A percentile compares a stretch with the other conserved stretches of the same genome.
phyloP scores from a whole-genome alignment of 2,113 vertebrate species.

The Osmerus mordax region DNA sequence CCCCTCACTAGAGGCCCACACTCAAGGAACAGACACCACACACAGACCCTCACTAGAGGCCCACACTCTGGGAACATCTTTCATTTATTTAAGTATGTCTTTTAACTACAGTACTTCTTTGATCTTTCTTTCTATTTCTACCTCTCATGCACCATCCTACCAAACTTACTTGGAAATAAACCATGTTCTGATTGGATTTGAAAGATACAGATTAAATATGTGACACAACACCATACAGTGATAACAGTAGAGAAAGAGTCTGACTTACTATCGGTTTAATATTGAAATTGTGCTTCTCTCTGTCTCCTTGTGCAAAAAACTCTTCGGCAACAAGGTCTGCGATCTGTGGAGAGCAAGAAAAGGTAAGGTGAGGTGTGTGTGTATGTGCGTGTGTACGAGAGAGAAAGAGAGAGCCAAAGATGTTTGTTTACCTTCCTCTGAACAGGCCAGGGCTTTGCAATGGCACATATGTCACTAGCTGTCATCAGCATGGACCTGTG shows the following conservation, averaged over 20 bases:
- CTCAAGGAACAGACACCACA: constrained; percentile 1
- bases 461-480: constrained; percentile 87
- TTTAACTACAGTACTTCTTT: too few relatives aligned
- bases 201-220: too few relatives aligned
- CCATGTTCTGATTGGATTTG: too few relatives aligned
- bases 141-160: too few relatives aligned
- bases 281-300: constrained; percentile 81
- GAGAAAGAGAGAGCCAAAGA: background rate
- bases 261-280: constrained; percentile 84
- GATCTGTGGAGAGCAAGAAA: constrained; percentile 58
- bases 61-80: too few relatives aligned
- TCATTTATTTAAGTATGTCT: too few relatives aligned
- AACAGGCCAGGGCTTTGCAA: constrained; percentile 90
- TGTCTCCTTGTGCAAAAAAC: constrained; percentile 93
- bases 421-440: constrained; percentile 77
- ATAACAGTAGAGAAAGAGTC: too few relatives aligned
- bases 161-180: too few relatives aligned
- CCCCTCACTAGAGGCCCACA: background rate
- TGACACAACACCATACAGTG: background rate
- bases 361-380: background rate
- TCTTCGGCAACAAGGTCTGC: constrained; percentile 86
- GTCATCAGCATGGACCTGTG: constrained; percentile 93
- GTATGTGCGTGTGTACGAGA: background rate
- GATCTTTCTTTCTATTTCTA: too few relatives aligned
- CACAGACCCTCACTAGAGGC: background rate